phyloP scores from a whole-genome alignment of 1,140 invertebrate species.

The Probaryconus sp. region DNA sequence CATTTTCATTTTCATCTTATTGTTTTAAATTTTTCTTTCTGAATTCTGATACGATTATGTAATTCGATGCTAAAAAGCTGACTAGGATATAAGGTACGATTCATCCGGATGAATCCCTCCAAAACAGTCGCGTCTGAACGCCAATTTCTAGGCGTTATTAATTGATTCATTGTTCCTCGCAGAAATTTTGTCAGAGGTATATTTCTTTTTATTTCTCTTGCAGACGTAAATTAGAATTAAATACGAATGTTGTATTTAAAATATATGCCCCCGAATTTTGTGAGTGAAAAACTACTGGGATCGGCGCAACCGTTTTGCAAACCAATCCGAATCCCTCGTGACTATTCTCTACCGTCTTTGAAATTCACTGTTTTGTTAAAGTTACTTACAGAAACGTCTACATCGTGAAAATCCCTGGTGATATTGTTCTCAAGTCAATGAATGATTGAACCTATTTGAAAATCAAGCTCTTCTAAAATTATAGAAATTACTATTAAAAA shows the following conservation, averaged over 20 bases:
- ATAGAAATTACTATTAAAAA: too few species aligned
- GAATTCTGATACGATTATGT: slow-evolving; percentile 63
- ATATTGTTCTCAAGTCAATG: slow-evolving; percentile 60
- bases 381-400: slow-evolving; percentile 28
- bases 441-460: slow-evolving; percentile 47
- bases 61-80: slow-evolving; percentile 76
- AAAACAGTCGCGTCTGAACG: slow-evolving; percentile 15
- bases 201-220: too few species aligned
- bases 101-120: slow-evolving; percentile 45
- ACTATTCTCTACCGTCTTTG: slow-evolving; percentile 62
- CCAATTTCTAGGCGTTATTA: too few species aligned
- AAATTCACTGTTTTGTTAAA: slow-evolving; percentile 25
- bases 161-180: too few species aligned
- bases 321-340: slow-evolving; percentile 53
- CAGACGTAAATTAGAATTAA: too few species aligned
- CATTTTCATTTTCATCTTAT: too few species aligned
- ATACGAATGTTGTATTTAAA: slow-evolving; percentile 60
- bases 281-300: neutral
- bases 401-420: slow-evolving; percentile 18
- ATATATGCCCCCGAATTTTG: slow-evolving; percentile 40
- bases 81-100: slow-evolving; percentile 76
- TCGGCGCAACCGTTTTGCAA: slow-evolving; percentile 24
- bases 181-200: too few species aligned
- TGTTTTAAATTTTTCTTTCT: slow-evolving; percentile 18
- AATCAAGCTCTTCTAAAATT: slow-evolving; percentile 2